Base-by-base conservation (phyloP, 35 echinoderm and acorn worm species). In the Holothuria glaberrima region DNA sequence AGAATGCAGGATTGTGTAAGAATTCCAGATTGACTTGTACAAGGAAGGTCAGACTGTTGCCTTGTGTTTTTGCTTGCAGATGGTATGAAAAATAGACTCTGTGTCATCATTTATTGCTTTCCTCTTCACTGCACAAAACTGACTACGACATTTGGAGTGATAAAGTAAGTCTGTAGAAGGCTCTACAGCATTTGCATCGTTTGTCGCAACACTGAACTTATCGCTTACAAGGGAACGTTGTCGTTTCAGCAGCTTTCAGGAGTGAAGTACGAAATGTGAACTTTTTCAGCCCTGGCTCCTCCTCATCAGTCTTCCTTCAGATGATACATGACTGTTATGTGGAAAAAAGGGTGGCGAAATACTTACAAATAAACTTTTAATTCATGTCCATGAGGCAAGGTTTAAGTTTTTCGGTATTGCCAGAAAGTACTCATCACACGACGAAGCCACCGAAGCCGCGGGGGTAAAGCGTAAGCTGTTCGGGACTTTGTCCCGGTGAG, bases 11-110 rank as follows among this genome's bases (percentile, higher is more conserved):
- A 68, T 68, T 68, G 64, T 22, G 64, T 68, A 3, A 68, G 64
- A 68, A 68, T 68, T 68, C 64, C 64, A 68, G 64, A 68, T 28
- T 65, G 61, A 65, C 61, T 65, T 68, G 64, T 68, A 68, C 64
- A 19, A 68, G 64, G 64, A 68, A 22, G 64, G n/a, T 68, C 30
- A 68, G 64, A 68, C 64, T 24, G 9, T 64, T 68, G 64, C 64
- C 64, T 68, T 68, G 64, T 68, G 19, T 68, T 68, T 54, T 68
- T 68, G 60, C 60, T 64, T 27, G 64, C 64, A 68, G 64, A 68
- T 68, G 64, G 64, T 68, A 1, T 68, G 64, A 68, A 4, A n/a
- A 68, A 54, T 54, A 54, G 50, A 54, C 50, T 54, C 50, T 54
- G 50, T 54, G 50, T 54, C 50, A 54, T 54, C 13, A 5, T 54